Percentiles rank a stretch among this genome's conserved stretches.
These are phyloP conservation scores for Galeopsomyia nigrocyanea DNA, from an alignment of 2,888 invertebrate genomes.

Conservation along the genomic window DNA sequence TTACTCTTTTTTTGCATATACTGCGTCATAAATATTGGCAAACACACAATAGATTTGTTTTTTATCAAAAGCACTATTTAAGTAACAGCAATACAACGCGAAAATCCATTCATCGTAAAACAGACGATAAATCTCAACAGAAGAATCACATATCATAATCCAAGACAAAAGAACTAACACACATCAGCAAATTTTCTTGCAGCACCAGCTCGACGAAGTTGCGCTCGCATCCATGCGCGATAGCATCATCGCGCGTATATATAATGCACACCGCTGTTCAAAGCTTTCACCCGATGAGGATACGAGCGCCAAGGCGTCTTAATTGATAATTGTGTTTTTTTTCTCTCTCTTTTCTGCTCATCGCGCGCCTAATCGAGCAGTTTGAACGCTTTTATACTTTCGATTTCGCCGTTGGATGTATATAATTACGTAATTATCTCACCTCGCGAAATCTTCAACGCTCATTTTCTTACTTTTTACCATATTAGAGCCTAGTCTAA, in stretches of 20 bases:
- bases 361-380: constrained; percentile 23
- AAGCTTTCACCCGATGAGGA: constrained; percentile 16
- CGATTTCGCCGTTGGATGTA: not conserved
- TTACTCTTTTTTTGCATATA: too few relatives aligned
- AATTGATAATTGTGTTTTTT: constrained; percentile 26
- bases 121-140: too few relatives aligned
- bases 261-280: not conserved
- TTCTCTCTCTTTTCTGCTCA: constrained; percentile 20
- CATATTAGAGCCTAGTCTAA: not conserved
- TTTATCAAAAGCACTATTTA: too few relatives aligned
- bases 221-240: not conserved
- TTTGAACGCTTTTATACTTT: too few relatives aligned
- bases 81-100: too few relatives aligned
- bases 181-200: too few relatives aligned
- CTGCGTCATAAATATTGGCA: too few relatives aligned
- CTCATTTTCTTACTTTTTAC: too few relatives aligned
- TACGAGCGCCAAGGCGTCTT: not conserved
- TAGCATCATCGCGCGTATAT: not conserved
- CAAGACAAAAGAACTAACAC: too few relatives aligned
- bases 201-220: constrained; percentile 5
- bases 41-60: too few relatives aligned
- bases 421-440: not conserved
- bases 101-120: too few relatives aligned
- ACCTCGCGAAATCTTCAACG: not conserved
- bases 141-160: too few relatives aligned